These are phyloP conservation scores for Zingel zingel DNA, from an alignment of 2,113 vertebrate species.

Conservation along the genomic window DNA sequence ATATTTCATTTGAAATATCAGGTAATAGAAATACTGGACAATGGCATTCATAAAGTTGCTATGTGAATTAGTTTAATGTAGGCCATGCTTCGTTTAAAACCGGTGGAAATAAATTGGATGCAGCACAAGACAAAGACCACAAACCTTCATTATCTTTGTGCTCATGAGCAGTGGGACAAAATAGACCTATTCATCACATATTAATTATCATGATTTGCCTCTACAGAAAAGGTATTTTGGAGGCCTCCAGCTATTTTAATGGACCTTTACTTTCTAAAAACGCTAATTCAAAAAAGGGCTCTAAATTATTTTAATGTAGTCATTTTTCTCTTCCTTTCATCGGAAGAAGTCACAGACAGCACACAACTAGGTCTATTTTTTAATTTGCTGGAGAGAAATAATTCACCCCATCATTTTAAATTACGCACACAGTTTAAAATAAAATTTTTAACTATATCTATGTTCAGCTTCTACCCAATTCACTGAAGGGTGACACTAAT, in stretches of 20 bases:
- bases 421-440: conserved; percentile 67
- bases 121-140: conserved; percentile 38
- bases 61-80: background rate
- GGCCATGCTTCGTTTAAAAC: conserved; percentile 1
- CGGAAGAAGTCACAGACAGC: conserved; percentile 39
- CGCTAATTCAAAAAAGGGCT: conserved; percentile 58
- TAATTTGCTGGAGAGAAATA: conserved; percentile 68
- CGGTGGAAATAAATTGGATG: conserved; percentile 6
- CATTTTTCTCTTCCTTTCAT: conserved; percentile 69
- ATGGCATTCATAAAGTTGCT: background rate
- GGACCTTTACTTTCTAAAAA: conserved; percentile 56
- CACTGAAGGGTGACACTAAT: conserved; percentile 26
- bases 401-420: conserved; percentile 72
- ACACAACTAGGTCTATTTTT: conserved; percentile 62
- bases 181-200: conserved; percentile 64
- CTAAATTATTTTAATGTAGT: conserved; percentile 78
- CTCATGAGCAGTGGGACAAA: conserved; percentile 37
- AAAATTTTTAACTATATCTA: conserved; percentile 57
- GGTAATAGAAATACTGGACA: conserved; percentile 3
- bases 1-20: conserved; percentile 21
- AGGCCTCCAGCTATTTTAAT: conserved; percentile 54
- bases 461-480: conserved; percentile 43
- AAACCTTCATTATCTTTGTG: conserved; percentile 45
- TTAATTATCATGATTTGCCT: conserved; percentile 72
- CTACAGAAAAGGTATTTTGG: conserved; percentile 42